Conservation (phyloP, 2,113 vertebrate species). For the Struthidea cinerea region DNA sequence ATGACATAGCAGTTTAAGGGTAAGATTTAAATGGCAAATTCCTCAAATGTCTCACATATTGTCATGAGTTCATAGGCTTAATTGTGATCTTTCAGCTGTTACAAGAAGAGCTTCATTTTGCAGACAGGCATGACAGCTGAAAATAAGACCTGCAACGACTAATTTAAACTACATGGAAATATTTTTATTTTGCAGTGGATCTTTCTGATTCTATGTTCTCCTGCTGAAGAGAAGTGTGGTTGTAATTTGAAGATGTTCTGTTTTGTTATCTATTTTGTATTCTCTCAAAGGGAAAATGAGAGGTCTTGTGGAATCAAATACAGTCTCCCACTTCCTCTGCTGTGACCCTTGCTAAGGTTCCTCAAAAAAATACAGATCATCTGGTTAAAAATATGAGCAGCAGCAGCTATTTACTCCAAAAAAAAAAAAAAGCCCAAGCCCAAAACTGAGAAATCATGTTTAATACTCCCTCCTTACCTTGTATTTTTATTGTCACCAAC, state of each 20-base stretch:
- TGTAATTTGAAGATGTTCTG: neutral
- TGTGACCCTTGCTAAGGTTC: neutral
- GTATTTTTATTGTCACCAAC: neutral
- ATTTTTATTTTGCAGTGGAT: neutral
- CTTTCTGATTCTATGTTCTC: neutral
- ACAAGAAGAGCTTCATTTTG: neutral
- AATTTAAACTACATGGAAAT: neutral
- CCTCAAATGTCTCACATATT: neutral
- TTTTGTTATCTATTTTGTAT: neutral
- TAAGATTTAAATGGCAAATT: neutral
- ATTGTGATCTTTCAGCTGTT: neutral
- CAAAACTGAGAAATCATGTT: neutral
- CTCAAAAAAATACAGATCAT: neutral
- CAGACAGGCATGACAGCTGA: neutral
- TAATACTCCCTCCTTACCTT: neutral
- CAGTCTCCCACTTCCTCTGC: neutral
- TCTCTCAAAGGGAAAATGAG: neutral
- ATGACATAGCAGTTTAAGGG: neutral
- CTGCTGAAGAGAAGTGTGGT: neutral
- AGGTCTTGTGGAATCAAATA: neutral
- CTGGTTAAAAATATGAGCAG: neutral
- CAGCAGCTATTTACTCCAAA: neutral
- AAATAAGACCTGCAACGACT: neutral
- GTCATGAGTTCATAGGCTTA: neutral
- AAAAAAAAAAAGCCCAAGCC: fast-evolving